These are phyloP conservation scores for Tromatobia lineatoria DNA, from an alignment of 2,888 invertebrate species.

Conservation along the genomic window DNA sequence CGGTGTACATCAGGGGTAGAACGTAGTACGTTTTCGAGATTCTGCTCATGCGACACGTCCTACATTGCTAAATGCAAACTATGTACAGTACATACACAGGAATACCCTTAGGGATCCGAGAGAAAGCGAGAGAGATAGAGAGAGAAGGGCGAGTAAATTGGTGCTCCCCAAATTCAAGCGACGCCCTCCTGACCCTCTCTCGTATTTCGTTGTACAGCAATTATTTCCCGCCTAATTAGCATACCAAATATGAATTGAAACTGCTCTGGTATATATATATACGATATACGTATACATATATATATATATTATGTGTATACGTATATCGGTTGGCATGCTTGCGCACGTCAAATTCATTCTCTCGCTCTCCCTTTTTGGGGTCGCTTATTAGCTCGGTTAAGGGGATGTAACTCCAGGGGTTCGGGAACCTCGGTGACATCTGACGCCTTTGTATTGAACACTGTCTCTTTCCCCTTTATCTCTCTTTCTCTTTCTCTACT, in stretches of 20 bases:
- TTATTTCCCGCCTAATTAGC: conserved; percentile 83
- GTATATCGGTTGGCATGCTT: conserved; percentile 55
- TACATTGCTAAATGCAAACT: conserved; percentile 50
- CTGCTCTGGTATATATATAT: conserved; percentile 64
- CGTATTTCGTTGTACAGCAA: conserved; percentile 75
- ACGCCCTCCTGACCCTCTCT: conserved; percentile 66
- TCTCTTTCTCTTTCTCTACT: conserved; percentile 54
- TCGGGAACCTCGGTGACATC: conserved; percentile 75
- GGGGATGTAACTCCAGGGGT: conserved; percentile 75
- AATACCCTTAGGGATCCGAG: conserved; percentile 44
- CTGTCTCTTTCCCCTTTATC: conserved; percentile 57
- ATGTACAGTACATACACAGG: conserved; percentile 43
- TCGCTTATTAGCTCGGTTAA: conserved; percentile 83
- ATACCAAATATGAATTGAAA: conserved; percentile 84
- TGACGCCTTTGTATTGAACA: conserved; percentile 77
- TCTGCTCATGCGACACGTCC: conserved; percentile 42
- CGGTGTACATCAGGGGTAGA: conserved; percentile 11
- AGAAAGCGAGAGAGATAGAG: conserved; percentile 15
- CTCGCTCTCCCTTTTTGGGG: conserved; percentile 76
- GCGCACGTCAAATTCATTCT: conserved; percentile 73
- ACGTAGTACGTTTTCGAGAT: conserved; percentile 51
- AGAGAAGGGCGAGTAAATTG: conserved; percentile 42
- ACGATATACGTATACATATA: conserved; percentile 51
- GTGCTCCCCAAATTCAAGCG: conserved; percentile 35
- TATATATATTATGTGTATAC: conserved; percentile 57